Base-by-base conservation (phyloP, 1,140 invertebrate genomes). In the Atta texana region DNA sequence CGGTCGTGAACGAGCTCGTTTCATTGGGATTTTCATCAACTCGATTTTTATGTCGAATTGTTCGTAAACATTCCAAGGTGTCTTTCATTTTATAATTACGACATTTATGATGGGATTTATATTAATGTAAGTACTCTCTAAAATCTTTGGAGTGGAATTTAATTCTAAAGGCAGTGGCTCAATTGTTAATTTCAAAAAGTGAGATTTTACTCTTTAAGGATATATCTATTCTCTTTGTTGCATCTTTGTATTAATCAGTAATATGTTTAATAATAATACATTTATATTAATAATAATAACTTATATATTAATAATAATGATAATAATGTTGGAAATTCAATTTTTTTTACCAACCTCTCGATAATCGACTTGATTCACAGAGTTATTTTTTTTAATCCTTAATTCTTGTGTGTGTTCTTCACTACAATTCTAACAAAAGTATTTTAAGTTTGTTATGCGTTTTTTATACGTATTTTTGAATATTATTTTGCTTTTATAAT, bases 21-120 rank as follows among this genome's bases (percentile, higher is more conserved):
- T 71, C 16, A 66, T 66, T 66, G 21, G 68, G 14, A 75, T 75
- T 61, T 51, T 61, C 2, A n/a, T 34, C 8, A n/a, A n/a, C 14
- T 14, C 12, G 59, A 59, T 81, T 39, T 4, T 31, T 8, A n/a
- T 14, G 16, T 3, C 59, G 44, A 3, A 16, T 18, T 8, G 10
- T 14, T n/a, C 16, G 14, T 21, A 31, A 69, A 81, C 0, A 53
- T 68, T 2, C 4, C 8, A 6, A 61, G 8, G 2, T 3, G 8
- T 49, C 3, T 39, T 21, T 44, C 28, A n/a, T 77, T 44, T 10
- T 61, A 6, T 39, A 39, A 44, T 39, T 51, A 18, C 21, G 14
- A 75, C 24, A 18, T 44, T 28, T 59, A 3, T 24, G n/a, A 61
- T 44, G 0, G 0, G 12, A 69, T 28, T 69, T 2, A 12, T 6